Evolutionary conservation across 1,140 invertebrate genomes (phyloP), one percentile per base, ranked within the genome.

Genomic region (Galleria mellonella): DNA sequence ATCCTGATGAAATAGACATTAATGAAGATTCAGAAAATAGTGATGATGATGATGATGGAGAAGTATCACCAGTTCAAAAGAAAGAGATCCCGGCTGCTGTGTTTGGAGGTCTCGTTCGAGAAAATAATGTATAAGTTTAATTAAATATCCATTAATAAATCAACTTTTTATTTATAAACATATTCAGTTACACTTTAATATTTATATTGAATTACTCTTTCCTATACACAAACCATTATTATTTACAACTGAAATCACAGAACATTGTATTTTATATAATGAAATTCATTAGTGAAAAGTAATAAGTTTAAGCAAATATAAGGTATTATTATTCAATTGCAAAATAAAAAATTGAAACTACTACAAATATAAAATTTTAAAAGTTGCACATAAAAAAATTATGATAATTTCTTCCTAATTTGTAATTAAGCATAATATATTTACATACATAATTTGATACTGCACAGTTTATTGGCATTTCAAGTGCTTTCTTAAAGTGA

Each of bases 1-100:
- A 98, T 91, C 97, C 97, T 10, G 97, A 98, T 87, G 96, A 98
- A 87, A 98, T 98, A 73, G 90, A 97, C 70, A 94, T 98, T 72
- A 94, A 93, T 72, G 94, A 96, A 50, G 92, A 94, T 31, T 91
- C 92, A 12, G 92, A 93, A 32, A 91, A 93, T 5, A 90, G 91
- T 43, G 89, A 91, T 6, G 88, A 91, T n/a, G 90, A 90, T 27
- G 90, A 89, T 23, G 90, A 91, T 15, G 88, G 87, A 13, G 88
- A 89, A 53, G 88, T 90, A 45, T 79, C 94, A 51, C 91, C 92
- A 46, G 89, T 97, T 39, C 92, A 95, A 72, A 92, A 96, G 69
- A 92, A 95, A 81, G 83, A 87, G 35, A 90, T 97, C 58, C 95
- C 96, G 31, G 89, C 91, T 43, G 92, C 96, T 86, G 94, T 97